Conservation (phyloP, 2,113 vertebrate species). For the Hypanus sabinus region DNA sequence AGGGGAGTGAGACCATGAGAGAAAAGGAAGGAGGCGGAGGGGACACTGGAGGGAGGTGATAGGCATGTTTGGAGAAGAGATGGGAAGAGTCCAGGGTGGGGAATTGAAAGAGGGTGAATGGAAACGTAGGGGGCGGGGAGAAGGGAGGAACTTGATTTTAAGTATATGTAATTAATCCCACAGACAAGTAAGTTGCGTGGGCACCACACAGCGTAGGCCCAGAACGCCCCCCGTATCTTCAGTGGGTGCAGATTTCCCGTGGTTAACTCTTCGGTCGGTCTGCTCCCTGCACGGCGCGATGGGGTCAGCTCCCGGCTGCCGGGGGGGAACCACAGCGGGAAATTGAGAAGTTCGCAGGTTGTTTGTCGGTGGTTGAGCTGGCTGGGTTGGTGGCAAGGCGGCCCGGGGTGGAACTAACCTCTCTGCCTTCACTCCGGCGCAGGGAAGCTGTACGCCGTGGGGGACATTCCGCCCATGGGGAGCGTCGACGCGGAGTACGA, state of each 20-base stretch:
- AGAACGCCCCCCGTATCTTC: neutral
- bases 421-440: neutral
- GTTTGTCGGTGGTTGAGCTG: neutral
- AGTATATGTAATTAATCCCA: no score
- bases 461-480: slow-evolving; percentile 78
- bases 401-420: no score
- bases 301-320: neutral
- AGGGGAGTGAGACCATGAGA: no score
- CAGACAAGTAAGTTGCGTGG: neutral
- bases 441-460: slow-evolving; percentile 79
- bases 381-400: no score
- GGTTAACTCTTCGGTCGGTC: neutral
- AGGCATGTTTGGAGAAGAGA: no score
- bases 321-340: neutral
- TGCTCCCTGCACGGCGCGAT: neutral
- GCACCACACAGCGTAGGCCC: neutral
- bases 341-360: neutral
- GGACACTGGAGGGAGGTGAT: no score
- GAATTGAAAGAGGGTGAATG: no score
- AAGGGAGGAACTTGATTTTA: no score
- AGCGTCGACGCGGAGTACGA: slow-evolving; percentile 84
- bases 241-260: neutral
- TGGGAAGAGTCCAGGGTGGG: no score
- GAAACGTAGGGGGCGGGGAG: no score
- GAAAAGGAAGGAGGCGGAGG: no score